A percentile compares a stretch with the other conserved stretches of the same genome.
Evolutionary conservation across 2,797 vertebrate species (phyloP).

Genomic region (Lacerta agilis): DNA sequence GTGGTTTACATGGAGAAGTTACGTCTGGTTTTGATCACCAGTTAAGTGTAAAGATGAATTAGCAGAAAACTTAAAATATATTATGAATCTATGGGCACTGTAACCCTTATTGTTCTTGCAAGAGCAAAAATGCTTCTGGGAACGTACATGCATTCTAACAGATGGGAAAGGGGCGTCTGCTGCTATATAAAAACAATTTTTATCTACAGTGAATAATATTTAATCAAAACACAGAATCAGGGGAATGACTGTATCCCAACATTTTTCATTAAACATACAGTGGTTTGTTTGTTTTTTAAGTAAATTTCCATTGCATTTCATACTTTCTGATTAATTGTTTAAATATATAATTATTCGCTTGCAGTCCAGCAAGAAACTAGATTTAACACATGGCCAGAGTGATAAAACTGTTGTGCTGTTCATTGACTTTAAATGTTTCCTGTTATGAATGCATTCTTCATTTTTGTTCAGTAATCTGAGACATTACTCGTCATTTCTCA

Average conservation of each 20-base stretch:
- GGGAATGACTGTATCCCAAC: neutral
- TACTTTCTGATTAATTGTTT: slow-evolving; percentile 16
- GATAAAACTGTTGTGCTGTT: neutral
- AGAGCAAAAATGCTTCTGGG: neutral
- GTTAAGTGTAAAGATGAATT: slow-evolving; percentile 37
- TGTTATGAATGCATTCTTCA: neutral
- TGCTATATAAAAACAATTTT: neutral
- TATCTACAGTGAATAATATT: slow-evolving; percentile 10
- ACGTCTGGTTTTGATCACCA: neutral
- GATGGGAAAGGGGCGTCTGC: neutral
- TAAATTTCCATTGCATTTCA: slow-evolving; percentile 5
- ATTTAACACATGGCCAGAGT: neutral
- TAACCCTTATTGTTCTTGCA: slow-evolving; percentile 35
- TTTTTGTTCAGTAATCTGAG: neutral
- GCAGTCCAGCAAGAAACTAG: neutral
- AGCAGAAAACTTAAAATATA: slow-evolving; percentile 34
- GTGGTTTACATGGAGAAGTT: slow-evolving; percentile 15
- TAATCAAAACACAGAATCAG: neutral
- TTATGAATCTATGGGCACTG: slow-evolving; percentile 43
- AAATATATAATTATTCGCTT: slow-evolving; percentile 6
- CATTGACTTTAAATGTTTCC: neutral
- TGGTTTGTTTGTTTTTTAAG: neutral
- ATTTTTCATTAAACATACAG: neutral
- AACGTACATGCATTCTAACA: neutral
- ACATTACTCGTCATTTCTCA: neutral